Evolutionary conservation across 1,140 invertebrate species (phyloP), one percentile per base, ranked within the genome.

Genomic region (Macrobrachium nipponense): DNA sequence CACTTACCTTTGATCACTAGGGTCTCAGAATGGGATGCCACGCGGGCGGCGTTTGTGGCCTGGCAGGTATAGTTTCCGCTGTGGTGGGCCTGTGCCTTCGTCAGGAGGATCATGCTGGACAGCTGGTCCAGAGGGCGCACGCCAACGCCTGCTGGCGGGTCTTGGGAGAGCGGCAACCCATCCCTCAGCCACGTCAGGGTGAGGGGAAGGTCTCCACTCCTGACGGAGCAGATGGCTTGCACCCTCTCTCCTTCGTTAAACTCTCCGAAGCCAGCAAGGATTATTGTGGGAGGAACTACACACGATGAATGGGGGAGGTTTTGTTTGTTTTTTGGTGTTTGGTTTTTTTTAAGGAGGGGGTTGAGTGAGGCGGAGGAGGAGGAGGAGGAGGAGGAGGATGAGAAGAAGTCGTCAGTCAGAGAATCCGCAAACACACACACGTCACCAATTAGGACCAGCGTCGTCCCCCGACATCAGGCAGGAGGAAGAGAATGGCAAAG

Each of bases 161-260:
- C 61, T 43, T 82, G 78, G 51, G 81, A 59, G n/a, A 96, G 92
- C 58, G 93, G 92, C 8, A 93, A 92, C 79, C 94, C 94, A 89
- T 96, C 95, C 91, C 96, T 96, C 79, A 94, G 93, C 96, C 96
- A 97, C 11, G 92, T 92, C 87, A 96, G 95, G 51, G 93, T 94
- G 89, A 97, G 90, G 14, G 96, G 96, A 70, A 94, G 91, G 91
- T 96, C 95, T 75, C 96, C 96, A 90, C 95, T 94, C 80, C 94
- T 94, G 87, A 96, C 94, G 14, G 95, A 94, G 91, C 95, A 92
- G 4, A 90, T 89, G 70, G 91, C 89, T n/a, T 90, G 90, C 14
- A 90, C 89, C 36, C 91, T 86, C 62, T 87, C 87, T 51, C 88
- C 87, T 62, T 89, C 86, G 51, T 88, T 78, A 59, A 87, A 85